Evolutionary conservation across 1,140 invertebrate genomes (phyloP).

Genomic region (Cyclina sinensis): DNA sequence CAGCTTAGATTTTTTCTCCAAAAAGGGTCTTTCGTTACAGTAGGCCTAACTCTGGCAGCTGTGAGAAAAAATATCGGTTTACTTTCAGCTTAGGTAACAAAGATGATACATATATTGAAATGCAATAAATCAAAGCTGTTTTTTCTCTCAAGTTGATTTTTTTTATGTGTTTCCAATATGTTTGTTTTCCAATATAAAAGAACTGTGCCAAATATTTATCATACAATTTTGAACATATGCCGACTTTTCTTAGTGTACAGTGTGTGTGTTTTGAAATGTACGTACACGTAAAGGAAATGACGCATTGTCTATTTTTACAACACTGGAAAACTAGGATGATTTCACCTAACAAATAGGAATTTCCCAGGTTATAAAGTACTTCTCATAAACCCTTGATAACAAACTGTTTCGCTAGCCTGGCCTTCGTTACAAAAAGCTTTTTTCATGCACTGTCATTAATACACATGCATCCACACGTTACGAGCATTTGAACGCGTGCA

Average conservation of each 20-base stretch:
- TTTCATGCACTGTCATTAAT: background rate
- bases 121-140: conserved; percentile 31
- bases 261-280: background rate
- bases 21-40: too few species aligned
- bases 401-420: background rate
- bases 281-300: background rate
- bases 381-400: background rate
- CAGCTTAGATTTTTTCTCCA: too few species aligned
- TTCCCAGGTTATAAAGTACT: background rate
- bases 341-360: conserved; percentile 11
- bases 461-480: background rate
- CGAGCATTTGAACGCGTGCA: background rate
- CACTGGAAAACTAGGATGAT: conserved; percentile 9
- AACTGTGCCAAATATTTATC: conserved; percentile 25
- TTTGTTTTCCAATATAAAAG: background rate
- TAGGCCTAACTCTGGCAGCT: too few species aligned
- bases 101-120: too few species aligned
- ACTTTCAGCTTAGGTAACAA: background rate
- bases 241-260: background rate
- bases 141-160: background rate
- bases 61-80: too few species aligned
- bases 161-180: conserved; percentile 38
- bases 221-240: background rate
- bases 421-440: background rate
- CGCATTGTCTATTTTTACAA: conserved; percentile 34